Base-by-base conservation (phyloP, 2,888 invertebrate species). In the Linnaemya tessellans region DNA sequence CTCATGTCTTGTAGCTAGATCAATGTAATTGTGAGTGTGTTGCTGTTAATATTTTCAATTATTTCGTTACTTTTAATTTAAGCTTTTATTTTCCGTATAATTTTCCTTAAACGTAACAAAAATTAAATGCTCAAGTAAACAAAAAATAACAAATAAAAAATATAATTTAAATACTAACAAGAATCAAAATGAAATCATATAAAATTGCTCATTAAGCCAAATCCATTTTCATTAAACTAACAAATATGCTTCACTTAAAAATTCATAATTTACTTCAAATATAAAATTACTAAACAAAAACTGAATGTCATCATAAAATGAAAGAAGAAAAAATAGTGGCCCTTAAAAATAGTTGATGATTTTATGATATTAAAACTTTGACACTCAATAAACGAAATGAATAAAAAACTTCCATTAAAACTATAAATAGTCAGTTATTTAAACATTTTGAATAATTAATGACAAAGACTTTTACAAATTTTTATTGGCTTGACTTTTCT, bases 361-460 rank as follows among this genome's bases (percentile, higher is more conserved):
- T 89, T 90, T 91, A 91, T 91, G 91, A 91, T 91, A 91, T 91
- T 91, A 91, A 91, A 91, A 91, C 91, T 90, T 91, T 91, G 91
- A 91, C 91, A 91, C 91, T 88, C 87, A 87, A 86, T 80, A 86
- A 87, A 85, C 81, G 77, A 80, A 79, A 87, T 77, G 75, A 84
- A 83, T 75, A 73, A 67, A 58, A 79, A 74, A 65, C 43, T 56
- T 15, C 68, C 56, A 25, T 46, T 62, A 56, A 81, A 85, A 83
- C 88, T 81, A 86, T 74, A 87, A 79, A 65, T 3, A 56, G 78
- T 43, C 79, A 84, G 74, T 80, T 86, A 80, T 81, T 84, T 41
- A 20, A 64, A 43, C 22, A 58, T 41, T 68, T 65, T 25, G n/a
- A 20, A 58, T 38, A 64, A 77, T 54, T 62, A 56, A 54, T 54